Base-by-base conservation (phyloP, 2,113 vertebrate genomes). In the Microtus richardsoni region DNA sequence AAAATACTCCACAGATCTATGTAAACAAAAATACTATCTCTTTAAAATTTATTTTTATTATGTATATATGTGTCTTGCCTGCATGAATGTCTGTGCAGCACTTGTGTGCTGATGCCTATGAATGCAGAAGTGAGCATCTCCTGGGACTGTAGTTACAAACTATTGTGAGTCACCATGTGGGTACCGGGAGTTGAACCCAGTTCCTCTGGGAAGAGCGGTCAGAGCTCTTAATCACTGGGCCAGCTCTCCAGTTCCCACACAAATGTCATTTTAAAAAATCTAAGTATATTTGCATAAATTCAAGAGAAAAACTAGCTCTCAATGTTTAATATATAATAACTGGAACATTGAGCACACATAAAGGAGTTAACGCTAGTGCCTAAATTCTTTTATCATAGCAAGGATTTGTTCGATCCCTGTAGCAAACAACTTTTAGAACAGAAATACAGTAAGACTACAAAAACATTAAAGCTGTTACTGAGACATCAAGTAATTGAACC, bases 401-500 rank as follows among this genome's bases (percentile, higher is more conserved):
- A 94, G 30, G 36, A 93, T 9, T 82, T 68, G 47, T 8, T 92
- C 62, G 75, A 77, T 71, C 36, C 49, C 39, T 44, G 89, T 14
- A 89, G 93, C 22, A 87, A 97, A 95, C 17, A 93, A 36, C 80
- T 78, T 94, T 80, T 83, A 93, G 9, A 86, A 88, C 70, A 93
- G 2, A 77, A 83, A 62, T 62, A 39, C 8, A 88, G 91, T 44
- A 78, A 16, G 41, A 92, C 52, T 41, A 52, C 79, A 74, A 95
- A 77, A 54, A 0, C 5, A 17, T 47, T 4, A 10, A 7, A 36
- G 47, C n/a, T 87, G 26, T 78, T 68, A n/a, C 5, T 92, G 8
- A 19, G 68, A 91, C 19, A 6, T 83, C n/a, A 94, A 94, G 19
- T 79, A 96, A 94, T 36, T 24, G 17, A 16, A 84, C 41, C 13